phyloP scores from a whole-genome alignment of 2,797 vertebrate species.

The Ficedula albicollis region DNA sequence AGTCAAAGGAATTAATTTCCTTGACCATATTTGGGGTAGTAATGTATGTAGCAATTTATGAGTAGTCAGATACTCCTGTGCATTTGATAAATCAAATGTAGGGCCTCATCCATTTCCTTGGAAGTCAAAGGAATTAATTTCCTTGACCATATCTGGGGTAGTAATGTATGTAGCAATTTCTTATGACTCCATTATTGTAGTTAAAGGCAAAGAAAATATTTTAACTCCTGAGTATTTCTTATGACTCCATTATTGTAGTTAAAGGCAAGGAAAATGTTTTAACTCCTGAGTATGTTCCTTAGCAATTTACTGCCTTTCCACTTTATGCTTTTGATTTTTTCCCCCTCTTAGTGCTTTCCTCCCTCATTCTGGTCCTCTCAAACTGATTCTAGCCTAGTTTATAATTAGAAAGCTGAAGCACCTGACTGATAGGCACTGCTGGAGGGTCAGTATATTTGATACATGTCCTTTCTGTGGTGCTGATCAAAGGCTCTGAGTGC shows the following conservation, averaged over 20 bases:
- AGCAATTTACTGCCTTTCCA: neutral
- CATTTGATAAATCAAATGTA: too few relatives aligned
- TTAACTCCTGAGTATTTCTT: too few relatives aligned
- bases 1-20: neutral
- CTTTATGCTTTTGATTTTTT: neutral
- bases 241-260: neutral
- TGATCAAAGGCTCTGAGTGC: neutral
- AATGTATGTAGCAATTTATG: neutral
- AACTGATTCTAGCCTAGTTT: neutral
- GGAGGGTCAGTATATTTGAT: neutral
- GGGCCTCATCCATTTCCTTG: too few relatives aligned
- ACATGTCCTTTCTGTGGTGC: neutral
- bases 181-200: too few relatives aligned
- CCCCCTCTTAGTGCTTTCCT: neutral
- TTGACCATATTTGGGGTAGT: neutral
- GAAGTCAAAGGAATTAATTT: too few relatives aligned
- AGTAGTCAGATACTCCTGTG: too few relatives aligned
- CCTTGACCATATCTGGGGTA: too few relatives aligned
- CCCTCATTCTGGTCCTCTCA: neutral
- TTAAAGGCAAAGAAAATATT: too few relatives aligned
- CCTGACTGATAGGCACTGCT: neutral
- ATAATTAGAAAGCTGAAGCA: neutral
- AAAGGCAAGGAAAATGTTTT: neutral
- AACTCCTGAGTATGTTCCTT: neutral
- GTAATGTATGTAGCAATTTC: too few relatives aligned